These are phyloP conservation scores for Aethes cnicana DNA, from an alignment of 2,888 invertebrate genomes.

Conservation along the genomic window DNA sequence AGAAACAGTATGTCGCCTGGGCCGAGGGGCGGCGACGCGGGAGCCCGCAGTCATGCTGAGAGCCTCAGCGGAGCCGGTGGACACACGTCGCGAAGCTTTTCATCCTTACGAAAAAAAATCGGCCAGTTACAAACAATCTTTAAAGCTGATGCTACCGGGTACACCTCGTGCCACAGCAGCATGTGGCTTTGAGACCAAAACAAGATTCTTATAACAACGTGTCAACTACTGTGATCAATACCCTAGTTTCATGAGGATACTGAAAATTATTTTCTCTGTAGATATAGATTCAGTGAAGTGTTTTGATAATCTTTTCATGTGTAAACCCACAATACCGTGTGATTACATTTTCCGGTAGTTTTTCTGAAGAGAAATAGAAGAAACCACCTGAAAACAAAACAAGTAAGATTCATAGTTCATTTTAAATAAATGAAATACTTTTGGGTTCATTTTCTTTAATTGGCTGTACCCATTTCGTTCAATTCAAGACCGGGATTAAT, in stretches of 20 bases:
- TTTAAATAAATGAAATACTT: neutral
- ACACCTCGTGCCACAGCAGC: constrained; percentile 42
- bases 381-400: constrained; percentile 37
- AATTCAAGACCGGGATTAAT: no score
- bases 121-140: constrained; percentile 64
- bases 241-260: constrained; percentile 64
- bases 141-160: constrained; percentile 59
- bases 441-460: no score
- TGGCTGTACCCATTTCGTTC: no score
- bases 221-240: constrained; percentile 69
- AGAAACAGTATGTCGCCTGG: constrained; percentile 77
- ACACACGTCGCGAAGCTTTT: constrained; percentile 75
- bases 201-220: constrained; percentile 67
- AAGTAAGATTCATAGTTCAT: constrained; percentile 27
- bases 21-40: constrained; percentile 78
- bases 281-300: constrained; percentile 70
- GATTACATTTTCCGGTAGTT: constrained; percentile 32
- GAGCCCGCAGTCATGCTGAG: constrained; percentile 82
- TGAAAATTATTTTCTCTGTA: constrained; percentile 56
- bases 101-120: constrained; percentile 69
- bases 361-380: constrained; percentile 40
- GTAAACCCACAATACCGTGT: constrained; percentile 47
- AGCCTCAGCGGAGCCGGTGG: constrained; percentile 76
- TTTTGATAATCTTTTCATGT: constrained; percentile 51
- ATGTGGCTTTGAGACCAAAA: constrained; percentile 49